Evolutionary conservation across 2,797 vertebrate species (phyloP), one percentile per base, ranked within the genome.

Genomic region (Threskiornis aethiopicus): DNA sequence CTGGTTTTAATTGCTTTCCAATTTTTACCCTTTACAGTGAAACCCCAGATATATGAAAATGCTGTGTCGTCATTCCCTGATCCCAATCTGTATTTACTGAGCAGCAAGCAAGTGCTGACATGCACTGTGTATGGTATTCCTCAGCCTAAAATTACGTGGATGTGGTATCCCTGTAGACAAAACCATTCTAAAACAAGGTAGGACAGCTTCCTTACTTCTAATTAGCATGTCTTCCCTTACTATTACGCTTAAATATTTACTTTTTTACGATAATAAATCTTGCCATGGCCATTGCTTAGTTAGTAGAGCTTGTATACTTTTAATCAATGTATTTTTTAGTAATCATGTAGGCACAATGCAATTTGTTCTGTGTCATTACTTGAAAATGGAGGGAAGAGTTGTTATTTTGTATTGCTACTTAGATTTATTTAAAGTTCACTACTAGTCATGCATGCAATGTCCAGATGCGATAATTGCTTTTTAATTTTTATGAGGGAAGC

Each of bases 21-120:
- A 16, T 95, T 96, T 91, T 94, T 87, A 25, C 55, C 24, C 35
- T 95, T 97, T 94, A 75, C 97, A 99, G 99, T 99, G 98, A 99
- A 98, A 97, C 99, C 99, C 16, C 98, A 99, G 96, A 99, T 99
- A 96, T 99, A 98, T 0, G 99, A 99, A 98, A 99, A 99, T 93
- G 98, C 98, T 0, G 98, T 99, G 89, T 98, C 99, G 15, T 98
- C 99, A 9, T 97, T 98, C 87, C 98, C 97, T 69, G 98, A 99
- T 89, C 98, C 98, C 0, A 98, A 97, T 71, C 98, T 99, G 3
- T 98, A 99, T 70, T 98, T 97, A 4, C 84, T 98, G 85, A 98
- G 98, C 72, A 99, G 99, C 98, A 98, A 98, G 94, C 99, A 99
- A 96, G 96, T 97, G 31, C 96, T 99, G 51, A 99, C 98, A 35